These are phyloP conservation scores for Drosophila kambysellisi DNA, from an alignment of 2,888 invertebrate species.

Conservation along the genomic window DNA sequence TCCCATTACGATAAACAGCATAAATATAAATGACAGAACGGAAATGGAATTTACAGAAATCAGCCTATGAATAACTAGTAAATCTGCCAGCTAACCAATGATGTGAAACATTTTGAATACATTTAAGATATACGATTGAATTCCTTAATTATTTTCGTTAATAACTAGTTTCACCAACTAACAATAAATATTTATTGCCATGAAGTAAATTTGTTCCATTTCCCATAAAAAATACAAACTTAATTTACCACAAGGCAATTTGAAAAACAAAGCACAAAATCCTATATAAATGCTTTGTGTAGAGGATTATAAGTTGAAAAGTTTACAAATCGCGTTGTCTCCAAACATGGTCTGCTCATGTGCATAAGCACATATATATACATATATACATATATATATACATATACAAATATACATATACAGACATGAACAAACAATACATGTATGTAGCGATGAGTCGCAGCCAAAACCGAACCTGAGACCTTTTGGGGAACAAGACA, in stretches of 20 bases:
- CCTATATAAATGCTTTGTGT: constrained; percentile 75
- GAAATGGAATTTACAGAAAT: constrained; percentile 9
- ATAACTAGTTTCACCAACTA: background rate
- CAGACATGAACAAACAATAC: background rate
- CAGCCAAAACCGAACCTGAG: constrained; percentile 46
- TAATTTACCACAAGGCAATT: constrained; percentile 6
- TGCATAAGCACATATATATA: background rate
- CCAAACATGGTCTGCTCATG: constrained; percentile 57
- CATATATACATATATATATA: background rate
- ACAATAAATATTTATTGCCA: background rate
- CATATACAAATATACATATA: background rate
- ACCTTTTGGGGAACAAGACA: constrained; percentile 63
- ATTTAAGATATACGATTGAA: background rate
- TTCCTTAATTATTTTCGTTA: background rate
- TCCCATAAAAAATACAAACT: background rate
- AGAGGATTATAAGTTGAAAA: constrained; percentile 77
- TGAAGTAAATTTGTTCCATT: background rate
- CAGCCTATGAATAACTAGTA: constrained; percentile 4
- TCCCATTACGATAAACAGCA: constrained; percentile 31
- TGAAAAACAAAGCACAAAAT: constrained; percentile 24
- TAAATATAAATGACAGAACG: constrained; percentile 5
- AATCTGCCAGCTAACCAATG: background rate
- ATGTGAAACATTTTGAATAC: background rate
- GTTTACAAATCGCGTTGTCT: constrained; percentile 75
- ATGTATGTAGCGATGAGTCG: constrained; percentile 13